Conservation (phyloP, 2,797 vertebrate species). For the Sebastes baramenuke region DNA sequence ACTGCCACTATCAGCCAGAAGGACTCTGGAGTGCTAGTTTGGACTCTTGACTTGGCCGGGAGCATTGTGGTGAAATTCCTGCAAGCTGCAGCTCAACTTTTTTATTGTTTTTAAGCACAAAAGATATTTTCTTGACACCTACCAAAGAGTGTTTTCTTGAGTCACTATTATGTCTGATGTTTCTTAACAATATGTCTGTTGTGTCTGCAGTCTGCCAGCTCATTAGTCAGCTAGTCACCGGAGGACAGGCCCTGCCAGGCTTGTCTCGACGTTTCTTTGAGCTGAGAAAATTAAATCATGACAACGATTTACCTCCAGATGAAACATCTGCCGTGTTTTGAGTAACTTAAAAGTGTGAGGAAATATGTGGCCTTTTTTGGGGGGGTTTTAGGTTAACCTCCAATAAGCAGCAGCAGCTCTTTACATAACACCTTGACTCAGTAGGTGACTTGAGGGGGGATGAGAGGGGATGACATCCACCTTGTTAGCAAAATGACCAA, state of each 20-base stretch:
- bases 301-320: constrained; percentile 29
- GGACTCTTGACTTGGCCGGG: constrained; percentile 28
- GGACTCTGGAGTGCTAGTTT: constrained; percentile 23
- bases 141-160: constrained; percentile 20
- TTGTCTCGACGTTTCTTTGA: constrained; percentile 21
- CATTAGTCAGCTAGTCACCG: constrained; percentile 56
- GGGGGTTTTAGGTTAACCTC: neutral
- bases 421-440: neutral
- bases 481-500: too few species aligned
- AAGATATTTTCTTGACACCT: constrained; percentile 10
- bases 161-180: constrained; percentile 18
- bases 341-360: neutral
- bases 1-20: constrained; percentile 27
- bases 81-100: constrained; percentile 3
- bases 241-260: constrained; percentile 37
- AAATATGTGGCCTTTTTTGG: neutral
- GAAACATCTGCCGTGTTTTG: constrained; percentile 1
- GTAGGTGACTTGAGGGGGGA: too few species aligned
- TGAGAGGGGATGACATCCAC: too few species aligned
- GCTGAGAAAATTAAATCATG: constrained; percentile 29
- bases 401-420: neutral
- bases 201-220: constrained; percentile 49
- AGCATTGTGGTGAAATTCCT: constrained; percentile 5
- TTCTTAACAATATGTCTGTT: constrained; percentile 38
- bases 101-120: constrained; percentile 26